Base-by-base conservation (phyloP, 1,140 invertebrate species). In the Drosophila tani region DNA sequence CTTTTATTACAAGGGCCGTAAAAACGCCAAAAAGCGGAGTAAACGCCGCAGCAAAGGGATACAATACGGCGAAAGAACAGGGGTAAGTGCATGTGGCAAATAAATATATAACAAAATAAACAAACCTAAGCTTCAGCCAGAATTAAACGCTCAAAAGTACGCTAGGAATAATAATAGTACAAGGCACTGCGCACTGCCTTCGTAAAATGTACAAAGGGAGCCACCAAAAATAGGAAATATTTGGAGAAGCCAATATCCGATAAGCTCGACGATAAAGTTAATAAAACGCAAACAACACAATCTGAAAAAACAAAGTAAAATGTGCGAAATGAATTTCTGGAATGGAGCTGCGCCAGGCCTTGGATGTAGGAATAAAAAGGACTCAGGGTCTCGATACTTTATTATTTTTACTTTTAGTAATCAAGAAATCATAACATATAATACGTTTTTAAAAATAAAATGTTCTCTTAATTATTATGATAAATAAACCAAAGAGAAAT, bases 1-100 rank as follows among this genome's bases (percentile, higher is more conserved):
- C 60, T 87, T 87, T 87, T 87, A 87, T 87, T 87, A 84, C 84
- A 90, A 90, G 81, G 56, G 81, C 85, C 78, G 78, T 87, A 87
- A 87, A 87, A 57, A 40, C 74, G 66, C 47, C 67, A 49, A 79
- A 90, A 69, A 81, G 49, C 64, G 83, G 51, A 82, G 79, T 79
- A 66, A 75, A 64, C 51, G 55, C 75, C 66, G 46, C 55, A 63
- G 43, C 45, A 75, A 73, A 86, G 64, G 83, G 83, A 87, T 88
- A 87, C 71, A 59, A 78, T 49, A 51, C 40, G 59, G 40, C 47
- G 40, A 55, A 49, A 68, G 60, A 50, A 29, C 58, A 24, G 24
- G 60, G 65, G 83, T 87, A 88, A 87, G 83, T 87, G 80, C 68
- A 81, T 62, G 74, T 49, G 68, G 35, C 32, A 47, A 77, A 67